phyloP scores from a whole-genome alignment of 2,888 invertebrate genomes.

The Drosophila nr. medialis region DNA sequence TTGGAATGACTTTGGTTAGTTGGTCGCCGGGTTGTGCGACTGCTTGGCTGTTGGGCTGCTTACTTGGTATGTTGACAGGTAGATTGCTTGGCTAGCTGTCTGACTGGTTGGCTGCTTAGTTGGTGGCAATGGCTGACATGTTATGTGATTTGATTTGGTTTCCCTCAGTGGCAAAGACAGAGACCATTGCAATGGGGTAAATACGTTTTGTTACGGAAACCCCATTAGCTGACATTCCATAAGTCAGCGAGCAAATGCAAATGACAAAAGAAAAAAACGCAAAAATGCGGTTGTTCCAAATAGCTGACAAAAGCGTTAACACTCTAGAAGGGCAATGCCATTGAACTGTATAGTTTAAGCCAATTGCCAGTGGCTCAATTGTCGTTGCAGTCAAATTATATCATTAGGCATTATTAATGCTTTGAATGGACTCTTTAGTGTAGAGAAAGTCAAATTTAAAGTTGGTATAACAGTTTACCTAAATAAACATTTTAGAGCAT shows the following conservation, averaged over 20 bases:
- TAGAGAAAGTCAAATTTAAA: background rate
- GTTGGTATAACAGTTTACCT: background rate
- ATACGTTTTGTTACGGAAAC: constrained; percentile 67
- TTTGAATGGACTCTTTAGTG: background rate
- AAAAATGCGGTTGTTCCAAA: constrained; percentile 41
- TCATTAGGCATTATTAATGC: too few relatives aligned
- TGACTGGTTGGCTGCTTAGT: constrained; percentile 18
- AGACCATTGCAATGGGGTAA: constrained; percentile 58
- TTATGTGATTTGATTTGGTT: constrained; percentile 76
- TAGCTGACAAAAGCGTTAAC: constrained; percentile 23
- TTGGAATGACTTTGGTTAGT: constrained; percentile 43
- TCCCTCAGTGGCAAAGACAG: constrained; percentile 28
- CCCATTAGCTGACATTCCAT: constrained; percentile 72
- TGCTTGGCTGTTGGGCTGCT: constrained; percentile 11
- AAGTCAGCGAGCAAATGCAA: constrained; percentile 55
- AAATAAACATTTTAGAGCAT: background rate
- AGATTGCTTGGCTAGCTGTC: constrained; percentile 9
- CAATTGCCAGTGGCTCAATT: background rate
- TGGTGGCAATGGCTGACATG: constrained; percentile 53
- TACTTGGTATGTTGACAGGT: constrained; percentile 26
- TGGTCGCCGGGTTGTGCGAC: constrained; percentile 14
- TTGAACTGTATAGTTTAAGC: constrained; percentile 8
- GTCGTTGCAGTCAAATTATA: background rate
- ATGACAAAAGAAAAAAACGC: constrained; percentile 29
- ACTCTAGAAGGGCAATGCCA: constrained; percentile 23